phyloP scores from a whole-genome alignment of 2,888 invertebrate species.

The Leucoma salicis region DNA sequence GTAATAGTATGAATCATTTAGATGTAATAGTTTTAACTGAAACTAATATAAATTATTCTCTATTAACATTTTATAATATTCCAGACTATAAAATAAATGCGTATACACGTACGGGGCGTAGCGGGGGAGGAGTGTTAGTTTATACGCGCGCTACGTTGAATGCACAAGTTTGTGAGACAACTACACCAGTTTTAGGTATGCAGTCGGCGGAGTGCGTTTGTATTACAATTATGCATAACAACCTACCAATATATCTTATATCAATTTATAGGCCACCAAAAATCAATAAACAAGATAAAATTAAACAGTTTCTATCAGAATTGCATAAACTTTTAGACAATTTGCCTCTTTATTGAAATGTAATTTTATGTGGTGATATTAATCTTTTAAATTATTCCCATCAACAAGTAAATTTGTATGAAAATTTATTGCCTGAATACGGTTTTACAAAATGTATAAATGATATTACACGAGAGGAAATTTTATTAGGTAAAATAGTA shows the following conservation, averaged over 20 bases:
- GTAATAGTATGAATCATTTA: no score
- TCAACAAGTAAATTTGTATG: not conserved
- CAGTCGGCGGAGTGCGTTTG: slow-evolving; percentile 6
- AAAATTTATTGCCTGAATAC: not conserved
- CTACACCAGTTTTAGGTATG: not conserved
- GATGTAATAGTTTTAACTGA: no score
- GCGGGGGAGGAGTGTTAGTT: no score
- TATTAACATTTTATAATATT: no score
- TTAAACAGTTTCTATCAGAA: slow-evolving; percentile 1
- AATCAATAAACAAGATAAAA: not conserved
- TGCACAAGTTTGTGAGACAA: no score
- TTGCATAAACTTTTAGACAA: not conserved
- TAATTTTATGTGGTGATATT: slow-evolving; percentile 1
- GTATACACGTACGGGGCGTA: no score
- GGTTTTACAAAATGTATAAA: slow-evolving; percentile 1
- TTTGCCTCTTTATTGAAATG: not conserved
- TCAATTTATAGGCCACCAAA: slow-evolving; percentile 5
- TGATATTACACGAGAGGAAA: slow-evolving; percentile 6
- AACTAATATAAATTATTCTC: no score
- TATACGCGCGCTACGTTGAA: no score
- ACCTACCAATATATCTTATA: not conserved
- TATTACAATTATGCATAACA: not conserved
- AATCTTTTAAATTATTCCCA: not conserved
- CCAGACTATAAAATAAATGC: no score
- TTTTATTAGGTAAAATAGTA: not conserved